Percentiles rank a stretch among this genome's conserved stretches.
Evolutionary conservation across 2,113 vertebrate species (phyloP).

Genomic region (Eonycteris spelaea): DNA sequence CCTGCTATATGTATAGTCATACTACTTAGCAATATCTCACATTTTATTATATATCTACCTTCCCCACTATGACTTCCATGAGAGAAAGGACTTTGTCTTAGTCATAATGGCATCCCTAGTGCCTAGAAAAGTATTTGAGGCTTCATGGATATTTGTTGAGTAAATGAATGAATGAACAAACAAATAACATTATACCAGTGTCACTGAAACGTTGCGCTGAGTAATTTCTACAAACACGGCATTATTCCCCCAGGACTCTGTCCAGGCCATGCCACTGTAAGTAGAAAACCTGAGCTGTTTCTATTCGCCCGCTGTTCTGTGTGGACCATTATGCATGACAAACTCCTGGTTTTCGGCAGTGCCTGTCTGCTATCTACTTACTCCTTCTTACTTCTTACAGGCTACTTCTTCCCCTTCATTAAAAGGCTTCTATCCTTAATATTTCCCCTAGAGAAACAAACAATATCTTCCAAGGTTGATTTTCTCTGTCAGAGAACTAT

Average conservation of each 20-base stretch:
- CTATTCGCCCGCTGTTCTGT: rapidly evolving
- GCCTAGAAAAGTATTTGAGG: neutral
- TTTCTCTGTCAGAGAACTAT: neutral
- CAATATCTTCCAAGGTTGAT: neutral
- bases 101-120: neutral
- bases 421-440: neutral
- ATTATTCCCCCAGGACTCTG: neutral
- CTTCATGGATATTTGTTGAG: neutral
- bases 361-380: neutral
- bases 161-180: neutral
- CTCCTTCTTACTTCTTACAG: neutral
- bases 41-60: neutral
- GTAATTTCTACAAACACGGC: too few relatives aligned
- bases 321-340: neutral
- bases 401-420: neutral
- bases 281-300: neutral
- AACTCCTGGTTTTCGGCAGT: neutral
- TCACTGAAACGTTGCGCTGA: neutral
- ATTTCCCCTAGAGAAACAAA: neutral
- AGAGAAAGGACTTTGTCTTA: neutral
- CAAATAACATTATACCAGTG: neutral
- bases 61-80: neutral
- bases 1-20: neutral
- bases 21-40: neutral
- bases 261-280: neutral